Evolutionary conservation across 2,797 vertebrate genomes (phyloP), one percentile per base, ranked within the genome.

Genomic region (Bryconaethiops microstoma): DNA sequence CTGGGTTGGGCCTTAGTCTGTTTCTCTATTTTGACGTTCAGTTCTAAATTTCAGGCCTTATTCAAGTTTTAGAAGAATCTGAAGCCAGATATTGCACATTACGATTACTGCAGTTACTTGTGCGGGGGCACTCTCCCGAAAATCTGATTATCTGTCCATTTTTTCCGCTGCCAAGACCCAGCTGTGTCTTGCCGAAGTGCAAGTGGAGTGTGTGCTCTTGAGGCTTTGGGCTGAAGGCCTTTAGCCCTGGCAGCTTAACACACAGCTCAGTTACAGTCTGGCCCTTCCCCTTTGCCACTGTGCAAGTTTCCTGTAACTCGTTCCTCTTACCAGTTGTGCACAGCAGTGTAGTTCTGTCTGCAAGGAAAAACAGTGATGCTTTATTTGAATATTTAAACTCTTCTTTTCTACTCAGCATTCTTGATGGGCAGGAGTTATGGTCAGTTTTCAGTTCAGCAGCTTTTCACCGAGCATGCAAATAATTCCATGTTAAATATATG

Each of bases 201-300:
- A 59, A 59, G 59, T 25, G 59, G 60, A 29, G 60, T 14, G 10
- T 63, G 59, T 17, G 2, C 25, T 52, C n/a, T 84, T 87, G 57
- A 17, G 87, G 90, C 87, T 84, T 89, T 85, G 72, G 64, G 6
- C 60, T 63, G 60, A 10, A 63, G 25, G 60, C 60, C 25, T 63
- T 67, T n/a, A 40, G 35, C 14, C 17, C 64, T 72, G 57, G 81
- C 81, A 84, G 86, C 77, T 84, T 71, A 75, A 65, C 40, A 82
- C 77, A 85, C 67, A 84, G 73, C 82, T 67, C 35, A 77, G 57
- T 72, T 80, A 63, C 69, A 25, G 48, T 68, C 2, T 50, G 45
- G 69, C 17, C 52, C 69, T 57, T 81, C 42, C 64, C 45, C 39
- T 67, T 19, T 59, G 40, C n/a, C 39, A 69, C 71, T 74, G 42